phyloP scores from a whole-genome alignment of 2,113 vertebrate genomes.

The Saiga tatarica region DNA sequence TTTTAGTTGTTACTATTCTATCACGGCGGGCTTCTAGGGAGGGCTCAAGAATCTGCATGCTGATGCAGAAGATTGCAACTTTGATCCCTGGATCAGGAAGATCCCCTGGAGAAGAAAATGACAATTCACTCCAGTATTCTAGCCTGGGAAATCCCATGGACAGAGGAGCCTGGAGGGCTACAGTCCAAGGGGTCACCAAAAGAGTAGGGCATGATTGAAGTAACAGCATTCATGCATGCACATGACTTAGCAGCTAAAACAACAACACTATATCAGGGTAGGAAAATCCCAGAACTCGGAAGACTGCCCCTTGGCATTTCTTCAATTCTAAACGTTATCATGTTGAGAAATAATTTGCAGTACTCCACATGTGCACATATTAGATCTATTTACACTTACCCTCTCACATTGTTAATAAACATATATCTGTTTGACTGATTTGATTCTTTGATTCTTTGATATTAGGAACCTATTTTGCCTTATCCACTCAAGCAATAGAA shows the following conservation, averaged over 20 bases:
- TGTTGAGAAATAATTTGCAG: background rate
- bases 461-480: background rate
- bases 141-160: background rate
- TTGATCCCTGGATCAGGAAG: background rate
- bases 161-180: background rate
- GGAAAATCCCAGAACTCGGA: background rate
- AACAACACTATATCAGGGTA: background rate
- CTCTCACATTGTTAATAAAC: background rate
- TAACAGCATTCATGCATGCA: background rate
- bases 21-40: background rate
- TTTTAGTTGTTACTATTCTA: background rate
- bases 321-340: background rate
- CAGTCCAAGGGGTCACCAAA: background rate
- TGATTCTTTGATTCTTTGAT: background rate
- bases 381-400: background rate
- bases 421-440: background rate
- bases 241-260: background rate
- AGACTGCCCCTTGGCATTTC: background rate
- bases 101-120: background rate
- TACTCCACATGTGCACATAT: background rate
- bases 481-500: background rate
- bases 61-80: background rate
- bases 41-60: background rate
- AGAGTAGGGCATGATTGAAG: background rate
- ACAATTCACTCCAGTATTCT: background rate